Evolutionary conservation across 2,888 invertebrate genomes (phyloP), one percentile per base, ranked within the genome.

Genomic region (Lycocerus yunnanus): DNA sequence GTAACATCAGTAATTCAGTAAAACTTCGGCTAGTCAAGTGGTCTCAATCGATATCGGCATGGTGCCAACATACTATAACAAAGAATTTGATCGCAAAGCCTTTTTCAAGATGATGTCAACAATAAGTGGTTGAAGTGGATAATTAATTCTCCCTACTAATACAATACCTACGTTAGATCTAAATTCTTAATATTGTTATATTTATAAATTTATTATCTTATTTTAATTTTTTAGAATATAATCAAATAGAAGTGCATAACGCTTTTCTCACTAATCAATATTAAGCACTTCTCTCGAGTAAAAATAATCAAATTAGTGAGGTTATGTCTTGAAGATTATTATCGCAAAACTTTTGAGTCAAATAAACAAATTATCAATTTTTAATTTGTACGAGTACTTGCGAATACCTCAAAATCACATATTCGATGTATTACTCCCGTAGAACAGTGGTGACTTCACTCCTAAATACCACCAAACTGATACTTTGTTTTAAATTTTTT

Each of bases 41-140:
- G 69, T 69, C 63, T 63, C 63, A 69, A 69, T 69, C 69, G 69
- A 69, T 69, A 69, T 69, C 63, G 69, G 63, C 69, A 63, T 20
- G 63, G 63, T 69, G 69, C 69, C 63, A 69, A 24, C 69, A 69
- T 63, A n/a, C n/a, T n/a, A 69, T 69, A 43, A 69, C 69, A 69
- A 69, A 69, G 69, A 69, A 63, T 69, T 69, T 69, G 69, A 69
- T 69, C 69, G 69, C 63, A 43, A 63, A 69, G 69, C 43, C 63
- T 43, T 69, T 63, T 63, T 69, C 63, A 63, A 69, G 63, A 69
- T 69, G 69, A 69, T 69, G 63, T 69, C 63, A 63, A 69, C 63
- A 18, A 61, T 63, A 58, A 61, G 63, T 63, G 63, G 18, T 63
- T 43, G 8, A 43, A n/a, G 63, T 58, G 15, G 63, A 63, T 69